Evolutionary conservation across 2,797 vertebrate species (phyloP).

Genomic region (Austrolebias charrua): DNA sequence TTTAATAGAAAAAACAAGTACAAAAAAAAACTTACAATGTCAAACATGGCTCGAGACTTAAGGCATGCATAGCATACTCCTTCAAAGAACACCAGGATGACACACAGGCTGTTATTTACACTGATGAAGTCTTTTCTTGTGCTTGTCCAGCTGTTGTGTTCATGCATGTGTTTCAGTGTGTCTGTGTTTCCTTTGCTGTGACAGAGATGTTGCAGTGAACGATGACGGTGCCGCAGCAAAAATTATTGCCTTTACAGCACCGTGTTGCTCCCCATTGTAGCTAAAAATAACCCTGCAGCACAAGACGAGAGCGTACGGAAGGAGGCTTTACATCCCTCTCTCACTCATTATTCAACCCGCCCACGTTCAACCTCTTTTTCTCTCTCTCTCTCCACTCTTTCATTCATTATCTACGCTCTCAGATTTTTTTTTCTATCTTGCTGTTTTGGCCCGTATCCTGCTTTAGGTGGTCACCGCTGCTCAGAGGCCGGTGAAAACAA

Average conservation of each 20-base stretch:
- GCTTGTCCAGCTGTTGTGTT: conserved; percentile 11
- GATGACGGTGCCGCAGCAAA: conserved; percentile 66
- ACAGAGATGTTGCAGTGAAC: conserved; percentile 64
- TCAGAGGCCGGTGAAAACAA: conserved; percentile 62
- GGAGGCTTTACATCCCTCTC: conserved; percentile 28
- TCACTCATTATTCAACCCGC: conserved; percentile 48
- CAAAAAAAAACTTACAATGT: too few species aligned
- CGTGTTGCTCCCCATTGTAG: conserved; percentile 64
- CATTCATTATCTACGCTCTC: conserved; percentile 54
- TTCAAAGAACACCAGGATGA: conserved; percentile 2
- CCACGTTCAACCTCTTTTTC: conserved; percentile 34
- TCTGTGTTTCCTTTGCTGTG: conserved; percentile 43
- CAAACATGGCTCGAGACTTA: too few species aligned
- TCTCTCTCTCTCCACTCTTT: conserved; percentile 16
- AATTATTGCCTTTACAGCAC: conserved; percentile 75
- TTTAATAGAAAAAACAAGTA: too few species aligned
- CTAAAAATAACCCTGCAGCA: conserved; percentile 79
- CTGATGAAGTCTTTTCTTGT: not conserved
- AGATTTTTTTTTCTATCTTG: conserved; percentile 14
- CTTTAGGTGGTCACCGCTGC: conserved; percentile 48
- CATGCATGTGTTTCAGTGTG: conserved; percentile 15
- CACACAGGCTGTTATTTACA: conserved; percentile 15
- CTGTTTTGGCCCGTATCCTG: conserved; percentile 28
- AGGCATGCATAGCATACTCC: too few species aligned
- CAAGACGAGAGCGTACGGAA: conserved; percentile 56